Evolutionary conservation across 2,888 invertebrate species (phyloP).

Genomic region (Parnassius smintheus): DNA sequence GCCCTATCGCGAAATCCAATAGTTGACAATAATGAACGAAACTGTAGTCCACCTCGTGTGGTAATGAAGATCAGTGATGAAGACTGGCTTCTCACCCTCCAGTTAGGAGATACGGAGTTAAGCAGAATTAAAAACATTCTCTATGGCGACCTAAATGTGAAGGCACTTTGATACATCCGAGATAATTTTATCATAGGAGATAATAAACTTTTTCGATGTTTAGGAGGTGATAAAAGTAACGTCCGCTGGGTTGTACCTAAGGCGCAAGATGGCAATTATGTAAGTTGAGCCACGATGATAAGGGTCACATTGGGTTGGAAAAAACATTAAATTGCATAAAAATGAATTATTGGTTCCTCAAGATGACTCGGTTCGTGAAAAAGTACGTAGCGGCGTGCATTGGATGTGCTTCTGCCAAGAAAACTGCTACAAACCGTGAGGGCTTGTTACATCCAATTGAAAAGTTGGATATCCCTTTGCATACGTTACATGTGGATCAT

Average conservation of each 20-base stretch:
- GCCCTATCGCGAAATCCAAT: slow-evolving; percentile 9
- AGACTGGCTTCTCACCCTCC: no score
- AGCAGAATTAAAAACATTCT: no score
- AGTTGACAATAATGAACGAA: not conserved
- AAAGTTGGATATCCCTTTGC: slow-evolving; percentile 46
- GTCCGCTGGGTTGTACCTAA: slow-evolving; percentile 44
- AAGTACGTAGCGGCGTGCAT: slow-evolving; percentile 52
- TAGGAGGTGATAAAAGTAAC: slow-evolving; percentile 27
- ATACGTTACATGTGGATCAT: slow-evolving; percentile 53
- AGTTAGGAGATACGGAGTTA: no score
- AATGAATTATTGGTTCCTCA: slow-evolving; percentile 53
- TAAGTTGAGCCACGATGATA: slow-evolving; percentile 49
- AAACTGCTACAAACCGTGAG: slow-evolving; percentile 30
- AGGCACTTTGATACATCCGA: slow-evolving; percentile 28
- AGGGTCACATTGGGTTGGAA: slow-evolving; percentile 31
- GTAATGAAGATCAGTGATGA: slow-evolving; percentile 5
- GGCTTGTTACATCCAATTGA: slow-evolving; percentile 49
- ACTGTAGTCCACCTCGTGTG: slow-evolving; percentile 16
- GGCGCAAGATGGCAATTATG: slow-evolving; percentile 41
- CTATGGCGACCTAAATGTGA: slow-evolving; percentile 19
- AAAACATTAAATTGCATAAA: slow-evolving; percentile 37
- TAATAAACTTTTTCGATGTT: slow-evolving; percentile 28
- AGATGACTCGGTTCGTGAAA: slow-evolving; percentile 48
- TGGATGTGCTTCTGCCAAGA: slow-evolving; percentile 35
- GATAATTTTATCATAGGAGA: slow-evolving; percentile 32